Evolutionary conservation across 2,113 vertebrate genomes (phyloP).

Genomic region (Gnathonemus longibarbis): DNA sequence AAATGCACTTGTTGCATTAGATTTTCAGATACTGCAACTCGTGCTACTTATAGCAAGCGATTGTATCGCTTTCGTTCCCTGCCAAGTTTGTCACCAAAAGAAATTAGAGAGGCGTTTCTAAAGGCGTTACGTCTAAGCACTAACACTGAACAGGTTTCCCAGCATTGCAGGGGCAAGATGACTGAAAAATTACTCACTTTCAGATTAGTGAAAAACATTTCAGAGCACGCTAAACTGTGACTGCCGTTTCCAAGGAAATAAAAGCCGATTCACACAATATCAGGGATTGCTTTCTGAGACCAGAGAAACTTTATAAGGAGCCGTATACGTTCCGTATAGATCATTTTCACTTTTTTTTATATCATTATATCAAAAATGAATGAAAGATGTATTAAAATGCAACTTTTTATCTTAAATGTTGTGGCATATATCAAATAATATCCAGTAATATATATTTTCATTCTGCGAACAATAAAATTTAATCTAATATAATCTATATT

Average conservation of each 20-base stretch:
- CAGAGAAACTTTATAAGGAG: neutral
- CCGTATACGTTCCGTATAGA: neutral
- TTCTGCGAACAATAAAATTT: neutral
- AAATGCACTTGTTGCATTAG: neutral
- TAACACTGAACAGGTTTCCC: slow-evolving; percentile 1
- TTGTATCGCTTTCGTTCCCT: neutral
- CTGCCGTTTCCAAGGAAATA: slow-evolving; percentile 15
- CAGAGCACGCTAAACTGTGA: neutral
- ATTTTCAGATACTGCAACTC: neutral
- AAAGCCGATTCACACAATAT: neutral
- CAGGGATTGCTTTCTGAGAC: neutral
- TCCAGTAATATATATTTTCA: neutral
- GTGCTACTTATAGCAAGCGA: neutral
- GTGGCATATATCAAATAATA: neutral
- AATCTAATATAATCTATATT: neutral
- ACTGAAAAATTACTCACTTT: slow-evolving; percentile 3
- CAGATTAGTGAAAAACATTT: slow-evolving; percentile 1
- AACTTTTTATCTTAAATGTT: neutral
- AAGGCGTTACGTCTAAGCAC: neutral
- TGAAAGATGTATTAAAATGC: neutral
- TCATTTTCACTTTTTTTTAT: neutral
- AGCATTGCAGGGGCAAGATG: slow-evolving; percentile 19
- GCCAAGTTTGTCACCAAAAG: neutral
- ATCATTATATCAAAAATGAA: neutral
- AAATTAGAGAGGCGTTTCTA: neutral